Percentiles rank a stretch among this genome's conserved stretches.
These are phyloP conservation scores for Eupithecia centaureata DNA, from an alignment of 2,888 invertebrate genomes.

Conservation along the genomic window DNA sequence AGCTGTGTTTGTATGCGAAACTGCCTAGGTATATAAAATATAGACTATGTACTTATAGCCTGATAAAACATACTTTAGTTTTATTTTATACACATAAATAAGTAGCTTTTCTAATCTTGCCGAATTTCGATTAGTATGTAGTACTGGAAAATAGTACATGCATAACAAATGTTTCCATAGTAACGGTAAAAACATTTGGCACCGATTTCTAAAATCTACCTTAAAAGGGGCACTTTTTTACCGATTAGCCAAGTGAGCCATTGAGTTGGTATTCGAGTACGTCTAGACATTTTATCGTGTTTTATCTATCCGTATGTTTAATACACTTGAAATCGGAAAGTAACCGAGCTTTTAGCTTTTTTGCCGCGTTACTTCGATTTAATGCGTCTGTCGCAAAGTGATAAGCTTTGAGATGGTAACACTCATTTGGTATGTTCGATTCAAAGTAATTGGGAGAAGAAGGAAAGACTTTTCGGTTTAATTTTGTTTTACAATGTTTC, in stretches of 20 bases:
- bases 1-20: too few relatives aligned
- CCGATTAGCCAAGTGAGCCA: conserved; percentile 83
- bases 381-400: conserved; percentile 43
- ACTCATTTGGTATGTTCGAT: background rate
- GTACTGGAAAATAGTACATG: too few relatives aligned
- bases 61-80: too few relatives aligned
- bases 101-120: too few relatives aligned
- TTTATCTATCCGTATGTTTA: conserved; percentile 55
- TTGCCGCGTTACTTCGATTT: conserved; percentile 42
- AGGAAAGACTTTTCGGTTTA: background rate
- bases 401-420: conserved; percentile 33
- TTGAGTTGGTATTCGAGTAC: conserved; percentile 79
- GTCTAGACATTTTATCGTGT: conserved; percentile 79
- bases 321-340: conserved; percentile 63
- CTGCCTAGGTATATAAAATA: too few relatives aligned
- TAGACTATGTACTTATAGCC: too few relatives aligned
- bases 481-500: too few relatives aligned
- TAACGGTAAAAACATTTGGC: background rate
- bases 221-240: conserved; percentile 15
- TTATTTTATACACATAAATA: too few relatives aligned
- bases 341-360: conserved; percentile 61
- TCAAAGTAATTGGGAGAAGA: background rate
- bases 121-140: too few relatives aligned
- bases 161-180: background rate
- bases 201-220: conserved; percentile 7